Base-by-base conservation (phyloP, 2,888 invertebrate genomes). In the Isoperla grammatica region DNA sequence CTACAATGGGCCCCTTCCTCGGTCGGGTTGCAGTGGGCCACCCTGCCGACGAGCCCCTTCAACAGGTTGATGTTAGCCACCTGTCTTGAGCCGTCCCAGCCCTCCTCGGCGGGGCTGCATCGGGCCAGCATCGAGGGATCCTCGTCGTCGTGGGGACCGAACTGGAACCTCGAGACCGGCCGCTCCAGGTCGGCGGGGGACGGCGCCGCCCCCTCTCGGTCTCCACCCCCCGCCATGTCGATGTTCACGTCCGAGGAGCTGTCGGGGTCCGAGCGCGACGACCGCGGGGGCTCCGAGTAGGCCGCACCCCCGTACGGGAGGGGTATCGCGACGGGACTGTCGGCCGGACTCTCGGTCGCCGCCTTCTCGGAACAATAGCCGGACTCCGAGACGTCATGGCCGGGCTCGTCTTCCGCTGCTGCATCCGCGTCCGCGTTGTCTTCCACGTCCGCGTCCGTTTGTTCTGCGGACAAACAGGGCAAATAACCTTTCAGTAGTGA, bases 361-460 rank as follows among this genome's bases (percentile, higher is more conserved):
- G 69, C 70, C 62, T 80, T 78, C 64, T 81, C 81, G 4, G 81
- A 86, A 72, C 85, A 85, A 69, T 86, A 86, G 0, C 85, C 85
- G 0, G 85, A 85, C 69, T 87, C 87, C 69, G 80, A 79, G 67
- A 75, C 75, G 75, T 64, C 79, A 72, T 49, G 78, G 72, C 12
- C 50, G 22, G 57, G 59, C 54, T 58, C 59, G 23, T 68, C 71
- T 8, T 29, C 29, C 2, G 77, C 73, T 37, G 76, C 75, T 58
- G 81, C 84, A 64, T 87, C 62, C 13, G 56, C 50, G 2, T 59
- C 84, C 1, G 85, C 73, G 69, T 90, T 90, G 69, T 90, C 90
- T 72, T 90, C 90, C 0, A 90, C 81, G 69, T 90, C 90, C 0
- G 90, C 89, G 70, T 90, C 90, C 1, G 87, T 88, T 69, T 87